phyloP scores from a whole-genome alignment of 2,113 vertebrate species.

The Dinomys branickii region DNA sequence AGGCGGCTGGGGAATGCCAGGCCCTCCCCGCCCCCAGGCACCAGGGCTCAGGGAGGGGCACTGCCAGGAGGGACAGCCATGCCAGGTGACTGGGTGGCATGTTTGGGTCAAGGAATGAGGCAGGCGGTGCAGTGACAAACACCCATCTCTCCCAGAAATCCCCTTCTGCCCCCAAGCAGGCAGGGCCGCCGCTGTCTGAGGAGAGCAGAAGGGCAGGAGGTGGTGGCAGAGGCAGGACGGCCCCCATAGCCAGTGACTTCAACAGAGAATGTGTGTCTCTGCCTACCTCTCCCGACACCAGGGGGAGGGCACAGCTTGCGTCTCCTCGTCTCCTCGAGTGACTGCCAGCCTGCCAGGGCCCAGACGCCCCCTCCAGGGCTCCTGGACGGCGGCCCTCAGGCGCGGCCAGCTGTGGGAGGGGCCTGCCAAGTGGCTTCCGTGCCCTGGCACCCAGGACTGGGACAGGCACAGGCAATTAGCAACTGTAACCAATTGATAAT shows the following conservation, averaged over 20 bases:
- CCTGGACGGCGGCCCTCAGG: constrained; percentile 40
- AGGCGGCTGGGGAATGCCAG: constrained; percentile 90
- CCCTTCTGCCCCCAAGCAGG: not conserved
- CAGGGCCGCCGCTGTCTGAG: not conserved
- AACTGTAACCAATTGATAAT: constrained; percentile 65
- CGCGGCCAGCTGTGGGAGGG: constrained; percentile 36
- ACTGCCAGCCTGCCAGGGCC: constrained; percentile 38
- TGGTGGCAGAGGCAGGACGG: not conserved
- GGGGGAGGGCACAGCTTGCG: not conserved
- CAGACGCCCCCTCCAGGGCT: constrained; percentile 14
- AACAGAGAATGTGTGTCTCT: not conserved
- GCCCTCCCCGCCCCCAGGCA: constrained; percentile 68
- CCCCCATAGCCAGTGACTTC: not conserved
- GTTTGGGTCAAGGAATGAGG: not conserved
- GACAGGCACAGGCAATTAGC: constrained; percentile 67
- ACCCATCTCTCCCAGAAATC: not conserved
- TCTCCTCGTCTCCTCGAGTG: not conserved
- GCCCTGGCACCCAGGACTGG: constrained; percentile 25
- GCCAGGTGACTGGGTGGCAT: not conserved
- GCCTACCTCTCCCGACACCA: not conserved
- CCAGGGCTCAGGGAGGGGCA: not conserved
- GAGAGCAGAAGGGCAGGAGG: not conserved
- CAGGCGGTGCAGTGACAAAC: not conserved
- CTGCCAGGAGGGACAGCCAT: not conserved
- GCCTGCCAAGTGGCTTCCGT: constrained; percentile 65